Percentiles rank a stretch among this genome's conserved stretches.
Evolutionary conservation across 2,888 invertebrate genomes (phyloP).

Genomic region (Steinernema hermaphroditum): DNA sequence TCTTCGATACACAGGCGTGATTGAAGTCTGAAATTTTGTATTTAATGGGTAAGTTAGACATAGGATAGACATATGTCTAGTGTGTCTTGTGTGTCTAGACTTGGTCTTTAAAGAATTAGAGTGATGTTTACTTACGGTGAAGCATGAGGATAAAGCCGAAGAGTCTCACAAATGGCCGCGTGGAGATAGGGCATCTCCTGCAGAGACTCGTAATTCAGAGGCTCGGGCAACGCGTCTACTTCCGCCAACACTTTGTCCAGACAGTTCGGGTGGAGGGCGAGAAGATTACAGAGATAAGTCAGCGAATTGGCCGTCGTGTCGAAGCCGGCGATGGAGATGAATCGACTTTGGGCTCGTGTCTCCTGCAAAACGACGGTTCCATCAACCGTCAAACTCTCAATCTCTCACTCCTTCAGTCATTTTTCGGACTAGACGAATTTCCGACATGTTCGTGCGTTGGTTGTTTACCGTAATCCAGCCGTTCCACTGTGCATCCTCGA

Average conservation of each 20-base stretch:
- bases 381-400: not conserved
- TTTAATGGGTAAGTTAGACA: not conserved
- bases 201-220: constrained; percentile 37
- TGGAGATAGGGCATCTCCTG: constrained; percentile 41
- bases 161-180: constrained; percentile 50
- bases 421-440: not conserved
- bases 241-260: constrained; percentile 6
- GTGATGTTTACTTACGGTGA: constrained; percentile 55
- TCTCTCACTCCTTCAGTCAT: not conserved
- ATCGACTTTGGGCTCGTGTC: constrained; percentile 51
- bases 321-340: constrained; percentile 58
- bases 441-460: not conserved
- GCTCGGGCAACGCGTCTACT: constrained; percentile 35
- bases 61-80: not conserved
- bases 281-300: constrained; percentile 45
- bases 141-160: constrained; percentile 55
- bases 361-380: constrained; percentile 41
- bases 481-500: not conserved
- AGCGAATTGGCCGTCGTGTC: constrained; percentile 58
- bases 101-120: no score
- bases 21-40: constrained; percentile 54
- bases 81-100: no score
- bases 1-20: constrained; percentile 45
- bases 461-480: not conserved
- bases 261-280: constrained; percentile 44